A percentile compares a stretch with the other conserved stretches of the same genome.
Evolutionary conservation across 2,797 vertebrate species (phyloP).

Genomic region (Sternotherus odoratus): DNA sequence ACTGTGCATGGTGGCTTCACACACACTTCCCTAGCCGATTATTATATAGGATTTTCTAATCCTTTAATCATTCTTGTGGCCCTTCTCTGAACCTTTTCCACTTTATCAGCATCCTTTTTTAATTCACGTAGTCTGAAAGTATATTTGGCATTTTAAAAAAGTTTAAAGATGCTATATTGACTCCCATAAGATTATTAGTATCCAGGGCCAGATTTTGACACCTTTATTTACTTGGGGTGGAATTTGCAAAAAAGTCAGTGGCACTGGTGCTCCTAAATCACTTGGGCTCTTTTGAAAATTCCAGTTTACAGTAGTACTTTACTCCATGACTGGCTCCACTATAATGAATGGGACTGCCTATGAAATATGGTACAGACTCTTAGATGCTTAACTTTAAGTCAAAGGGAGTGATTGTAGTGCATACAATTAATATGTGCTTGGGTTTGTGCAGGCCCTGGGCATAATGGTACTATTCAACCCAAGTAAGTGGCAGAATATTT

Average conservation of each 20-base stretch:
- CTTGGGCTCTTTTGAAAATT: background rate
- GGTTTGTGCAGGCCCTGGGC: background rate
- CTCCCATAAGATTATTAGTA: background rate
- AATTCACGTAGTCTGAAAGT: background rate
- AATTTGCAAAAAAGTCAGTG: background rate
- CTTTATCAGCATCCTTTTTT: background rate
- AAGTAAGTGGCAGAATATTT: background rate
- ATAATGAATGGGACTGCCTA: background rate
- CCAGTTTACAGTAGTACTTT: background rate
- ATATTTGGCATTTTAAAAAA: background rate
- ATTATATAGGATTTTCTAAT: no score
- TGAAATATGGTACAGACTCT: background rate
- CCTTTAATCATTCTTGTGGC: background rate
- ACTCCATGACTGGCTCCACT: background rate
- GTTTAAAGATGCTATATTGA: background rate
- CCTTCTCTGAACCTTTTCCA: background rate
- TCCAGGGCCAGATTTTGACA: background rate
- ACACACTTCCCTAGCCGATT: no score
- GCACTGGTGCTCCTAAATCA: background rate
- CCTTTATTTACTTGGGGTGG: background rate
- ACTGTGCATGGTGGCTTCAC: no score
- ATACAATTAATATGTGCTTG: background rate
- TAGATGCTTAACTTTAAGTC: background rate
- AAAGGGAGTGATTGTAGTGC: background rate
- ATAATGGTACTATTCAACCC: background rate